Base-by-base conservation (phyloP, 2,888 invertebrate genomes). In the Agrotis exclamationis region DNA sequence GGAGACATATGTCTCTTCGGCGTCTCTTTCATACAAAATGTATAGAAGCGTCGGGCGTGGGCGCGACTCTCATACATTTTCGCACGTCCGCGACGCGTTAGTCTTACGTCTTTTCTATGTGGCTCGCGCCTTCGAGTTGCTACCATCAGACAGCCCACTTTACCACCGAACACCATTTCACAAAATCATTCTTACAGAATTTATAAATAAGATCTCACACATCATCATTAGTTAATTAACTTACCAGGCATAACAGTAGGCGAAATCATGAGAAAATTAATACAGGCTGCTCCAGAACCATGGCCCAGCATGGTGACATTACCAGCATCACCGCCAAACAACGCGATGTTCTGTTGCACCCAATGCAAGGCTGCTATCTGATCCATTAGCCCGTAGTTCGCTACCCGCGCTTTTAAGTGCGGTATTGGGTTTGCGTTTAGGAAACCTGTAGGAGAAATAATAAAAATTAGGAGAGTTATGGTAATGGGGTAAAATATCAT, bases 331-430 rank as follows among this genome's bases (percentile, higher is more conserved):
- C 99, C 99, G 9, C 99, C 99, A 88, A 99, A 99, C 66, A 98
- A 97, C 1, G 97, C 98, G 74, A 99, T 99, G 93, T 99, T 99
- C 92, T 99, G 99, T 90, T 99, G 98, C 50, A 99, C 98, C 99
- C 99, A 99, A 88, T 99, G 99, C 48, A 99, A 96, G 0, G 99
- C 99, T 0, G 99, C 99, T 90, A 99, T 98, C 95, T 99, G 99
- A 96, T 99, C 99, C 98, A 99, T 99, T 67, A 99, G 97, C 1
- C 99, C 99, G 93, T 99, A 99, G 97, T 99, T 99, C 24, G 99
- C 98, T 44, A 99, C 98, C 70, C 98, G 97, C 3, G 98, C 98
- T 91, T 98, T 98, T 80, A 97, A 94, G 88, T 98, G 98, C 0
- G 98, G 98, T 87, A 98, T 98, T 66, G 98, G 98, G 93, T 99